Conservation (phyloP, 2,888 invertebrate genomes). For the Napeogenes inachia region DNA sequence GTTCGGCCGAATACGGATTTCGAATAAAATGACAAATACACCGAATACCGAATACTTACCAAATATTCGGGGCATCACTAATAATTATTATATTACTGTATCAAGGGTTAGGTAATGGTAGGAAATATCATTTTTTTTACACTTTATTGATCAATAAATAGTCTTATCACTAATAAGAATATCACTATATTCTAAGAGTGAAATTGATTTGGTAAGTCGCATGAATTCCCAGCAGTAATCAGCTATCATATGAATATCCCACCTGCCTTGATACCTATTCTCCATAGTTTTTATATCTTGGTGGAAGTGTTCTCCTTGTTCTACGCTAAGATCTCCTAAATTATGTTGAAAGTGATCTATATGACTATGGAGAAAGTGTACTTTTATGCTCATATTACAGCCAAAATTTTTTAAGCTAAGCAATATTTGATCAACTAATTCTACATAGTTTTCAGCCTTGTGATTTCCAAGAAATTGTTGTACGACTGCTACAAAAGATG, state of each 20-base stretch:
- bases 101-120: too few species aligned
- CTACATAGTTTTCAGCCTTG: not conserved
- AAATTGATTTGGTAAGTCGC: conserved; percentile 13
- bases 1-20: too few species aligned
- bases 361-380: not conserved
- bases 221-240: conserved; percentile 20
- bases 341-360: conserved; percentile 7
- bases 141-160: conserved; percentile 1
- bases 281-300: conserved; percentile 12
- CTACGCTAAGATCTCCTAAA: conserved; percentile 16
- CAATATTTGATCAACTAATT: not conserved
- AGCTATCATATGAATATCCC: conserved; percentile 17
- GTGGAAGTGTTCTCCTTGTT: conserved; percentile 9
- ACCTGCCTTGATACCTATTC: conserved; percentile 14
- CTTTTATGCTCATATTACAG: not conserved
- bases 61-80: too few species aligned
- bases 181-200: too few species aligned
- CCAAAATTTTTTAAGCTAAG: not conserved
- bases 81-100: too few species aligned
- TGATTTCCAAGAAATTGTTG: not conserved
- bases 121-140: too few species aligned
- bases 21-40: too few species aligned
- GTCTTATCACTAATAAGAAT: too few species aligned
- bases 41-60: too few species aligned
- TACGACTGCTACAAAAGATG: not conserved